A percentile compares a stretch with the other conserved stretches of the same genome.
Evolutionary conservation across 1,140 invertebrate genomes (phyloP).

Genomic region (Dendrolimus punctatus): DNA sequence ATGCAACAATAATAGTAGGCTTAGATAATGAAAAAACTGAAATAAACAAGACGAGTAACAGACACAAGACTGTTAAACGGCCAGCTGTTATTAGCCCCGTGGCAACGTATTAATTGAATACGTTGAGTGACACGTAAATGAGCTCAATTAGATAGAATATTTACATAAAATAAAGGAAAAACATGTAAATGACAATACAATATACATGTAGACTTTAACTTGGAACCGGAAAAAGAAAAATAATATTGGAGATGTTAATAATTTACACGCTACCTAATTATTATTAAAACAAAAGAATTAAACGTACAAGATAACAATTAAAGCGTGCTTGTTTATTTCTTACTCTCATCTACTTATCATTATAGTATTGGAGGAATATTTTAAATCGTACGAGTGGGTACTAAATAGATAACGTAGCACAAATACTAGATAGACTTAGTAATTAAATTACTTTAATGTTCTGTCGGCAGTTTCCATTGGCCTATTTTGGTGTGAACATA

Average conservation of each 20-base stretch:
- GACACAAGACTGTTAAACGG: not conserved
- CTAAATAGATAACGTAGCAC: slow-evolving; percentile 7
- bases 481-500: slow-evolving; percentile 19
- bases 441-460: slow-evolving; percentile 3
- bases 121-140: too few relatives aligned
- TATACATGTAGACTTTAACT: too few relatives aligned
- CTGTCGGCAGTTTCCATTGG: slow-evolving; percentile 23
- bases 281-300: slow-evolving; percentile 2
- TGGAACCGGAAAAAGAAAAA: too few relatives aligned
- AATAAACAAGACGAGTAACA: slow-evolving; percentile 12
- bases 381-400: slow-evolving; percentile 8
- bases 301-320: not conserved
- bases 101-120: too few relatives aligned
- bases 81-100: too few relatives aligned
- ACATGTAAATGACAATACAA: too few relatives aligned
- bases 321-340: slow-evolving; percentile 2
- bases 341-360: slow-evolving; percentile 9
- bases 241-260: too few relatives aligned
- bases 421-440: not conserved
- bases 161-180: too few relatives aligned
- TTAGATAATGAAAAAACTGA: slow-evolving; percentile 8
- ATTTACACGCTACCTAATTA: not conserved
- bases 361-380: slow-evolving; percentile 10
- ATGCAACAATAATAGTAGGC: slow-evolving; percentile 8
- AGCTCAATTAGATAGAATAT: too few relatives aligned